Percentiles rank a stretch among this genome's conserved stretches.
Evolutionary conservation across 92 coral and sea anemone species (phyloP).

Genomic region (Epizoanthus illoricatus): DNA sequence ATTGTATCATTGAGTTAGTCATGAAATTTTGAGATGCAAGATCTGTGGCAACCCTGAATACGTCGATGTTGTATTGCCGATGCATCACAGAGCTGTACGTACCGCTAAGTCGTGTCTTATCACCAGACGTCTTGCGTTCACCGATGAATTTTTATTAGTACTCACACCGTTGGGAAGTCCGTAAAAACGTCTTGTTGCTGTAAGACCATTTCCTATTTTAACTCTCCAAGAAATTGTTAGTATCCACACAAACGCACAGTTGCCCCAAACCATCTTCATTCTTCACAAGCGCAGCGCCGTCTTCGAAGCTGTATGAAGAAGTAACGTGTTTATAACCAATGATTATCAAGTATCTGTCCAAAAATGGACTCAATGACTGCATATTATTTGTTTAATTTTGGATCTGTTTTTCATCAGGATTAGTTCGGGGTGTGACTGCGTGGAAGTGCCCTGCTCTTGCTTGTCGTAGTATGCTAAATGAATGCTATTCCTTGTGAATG

Average conservation of each 20-base stretch:
- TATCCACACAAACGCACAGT: background rate
- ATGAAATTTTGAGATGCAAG: too few relatives aligned
- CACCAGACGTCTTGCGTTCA: slow-evolving; percentile 16
- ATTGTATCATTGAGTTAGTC: too few relatives aligned
- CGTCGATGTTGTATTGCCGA: too few relatives aligned
- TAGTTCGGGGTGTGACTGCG: background rate
- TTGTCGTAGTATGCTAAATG: too few relatives aligned
- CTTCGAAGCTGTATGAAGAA: background rate
- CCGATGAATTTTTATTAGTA: slow-evolving; percentile 19
- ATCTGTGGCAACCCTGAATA: too few relatives aligned
- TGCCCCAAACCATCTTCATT: background rate
- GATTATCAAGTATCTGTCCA: background rate
- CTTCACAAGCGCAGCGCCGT: background rate
- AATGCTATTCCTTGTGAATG: too few relatives aligned
- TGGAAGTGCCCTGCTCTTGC: too few relatives aligned
- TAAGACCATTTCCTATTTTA: background rate
- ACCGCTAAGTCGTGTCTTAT: slow-evolving; percentile 66
- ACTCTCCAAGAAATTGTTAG: background rate
- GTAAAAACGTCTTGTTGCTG: slow-evolving; percentile 11
- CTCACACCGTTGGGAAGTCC: slow-evolving; percentile 46
- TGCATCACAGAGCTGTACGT: background rate
- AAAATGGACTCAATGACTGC: background rate
- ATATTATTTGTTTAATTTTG: background rate
- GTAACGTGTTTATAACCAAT: background rate
- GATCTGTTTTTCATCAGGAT: background rate